Conservation (phyloP, 2,113 vertebrate genomes). For the Chionodraco myersi region DNA sequence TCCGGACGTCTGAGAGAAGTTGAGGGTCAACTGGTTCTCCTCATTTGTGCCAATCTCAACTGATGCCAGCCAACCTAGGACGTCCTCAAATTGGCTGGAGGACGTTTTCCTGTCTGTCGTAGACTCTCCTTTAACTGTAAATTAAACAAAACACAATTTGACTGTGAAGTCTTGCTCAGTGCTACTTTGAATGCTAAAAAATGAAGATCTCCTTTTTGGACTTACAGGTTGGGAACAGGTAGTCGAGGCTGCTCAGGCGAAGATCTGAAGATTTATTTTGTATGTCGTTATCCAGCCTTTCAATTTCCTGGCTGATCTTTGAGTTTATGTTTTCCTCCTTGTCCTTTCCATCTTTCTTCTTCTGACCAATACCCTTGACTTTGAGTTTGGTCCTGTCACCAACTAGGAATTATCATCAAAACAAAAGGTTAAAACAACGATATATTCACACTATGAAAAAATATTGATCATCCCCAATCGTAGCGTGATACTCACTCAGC, state of each 20-base stretch:
- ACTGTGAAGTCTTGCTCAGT: not conserved
- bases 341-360: slow-evolving; percentile 37
- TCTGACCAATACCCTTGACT: not conserved
- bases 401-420: slow-evolving; percentile 7
- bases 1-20: slow-evolving; percentile 51
- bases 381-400: slow-evolving; percentile 3
- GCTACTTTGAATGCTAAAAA: not conserved
- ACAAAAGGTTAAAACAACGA: not conserved
- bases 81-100: slow-evolving; percentile 2
- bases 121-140: slow-evolving; percentile 46
- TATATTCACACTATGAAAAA: not conserved
- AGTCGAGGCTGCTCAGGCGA: slow-evolving; percentile 32
- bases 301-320: slow-evolving; percentile 45
- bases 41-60: slow-evolving; percentile 13
- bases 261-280: not conserved
- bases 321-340: slow-evolving; percentile 3
- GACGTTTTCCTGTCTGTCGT: not conserved
- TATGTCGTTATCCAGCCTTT: slow-evolving; percentile 40
- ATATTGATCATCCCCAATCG: not conserved
- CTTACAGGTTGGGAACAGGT: slow-evolving; percentile 19
- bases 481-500: slow-evolving; percentile 38
- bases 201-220: not conserved
- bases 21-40: slow-evolving; percentile 27
- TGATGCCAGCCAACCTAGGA: slow-evolving; percentile 32
- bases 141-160: slow-evolving; percentile 3